These are phyloP conservation scores for Parazoanthus darwini DNA, from an alignment of 92 coral and sea anemone genomes.

Conservation along the genomic window DNA sequence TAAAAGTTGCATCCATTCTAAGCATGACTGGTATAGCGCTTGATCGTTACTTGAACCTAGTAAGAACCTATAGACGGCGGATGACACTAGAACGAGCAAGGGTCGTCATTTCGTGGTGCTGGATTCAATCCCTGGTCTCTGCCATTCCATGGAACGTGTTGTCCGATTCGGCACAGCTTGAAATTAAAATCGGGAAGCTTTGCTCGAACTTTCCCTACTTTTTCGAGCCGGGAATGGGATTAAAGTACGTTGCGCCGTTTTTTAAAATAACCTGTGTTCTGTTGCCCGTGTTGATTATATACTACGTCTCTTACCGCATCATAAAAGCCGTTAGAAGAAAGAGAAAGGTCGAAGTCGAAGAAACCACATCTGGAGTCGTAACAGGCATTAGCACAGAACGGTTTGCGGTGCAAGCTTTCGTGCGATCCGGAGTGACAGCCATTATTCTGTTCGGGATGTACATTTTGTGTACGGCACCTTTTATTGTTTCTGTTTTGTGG, in stretches of 20 bases:
- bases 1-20: constrained; percentile 58
- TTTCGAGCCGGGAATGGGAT: constrained; percentile 49
- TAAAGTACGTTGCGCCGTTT: constrained; percentile 44
- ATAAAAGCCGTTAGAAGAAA: constrained; percentile 56
- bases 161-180: neutral
- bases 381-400: constrained; percentile 52
- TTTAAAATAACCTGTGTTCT: constrained; percentile 45
- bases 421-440: constrained; percentile 68
- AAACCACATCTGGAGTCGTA: constrained; percentile 24
- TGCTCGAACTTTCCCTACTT: constrained; percentile 49
- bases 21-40: constrained; percentile 74
- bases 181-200: neutral
- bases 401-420: constrained; percentile 50
- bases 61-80: constrained; percentile 49
- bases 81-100: constrained; percentile 46
- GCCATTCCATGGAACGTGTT: constrained; percentile 70
- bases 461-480: constrained; percentile 56
- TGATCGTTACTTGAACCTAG: constrained; percentile 67
- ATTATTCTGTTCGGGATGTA: constrained; percentile 57
- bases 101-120: constrained; percentile 49
- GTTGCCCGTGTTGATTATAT: constrained; percentile 52
- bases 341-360: constrained; percentile 55
- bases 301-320: constrained; percentile 51
- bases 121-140: constrained; percentile 56
- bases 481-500: constrained; percentile 52